Conservation (phyloP, 2,113 vertebrate species). For the Strix aluco region DNA sequence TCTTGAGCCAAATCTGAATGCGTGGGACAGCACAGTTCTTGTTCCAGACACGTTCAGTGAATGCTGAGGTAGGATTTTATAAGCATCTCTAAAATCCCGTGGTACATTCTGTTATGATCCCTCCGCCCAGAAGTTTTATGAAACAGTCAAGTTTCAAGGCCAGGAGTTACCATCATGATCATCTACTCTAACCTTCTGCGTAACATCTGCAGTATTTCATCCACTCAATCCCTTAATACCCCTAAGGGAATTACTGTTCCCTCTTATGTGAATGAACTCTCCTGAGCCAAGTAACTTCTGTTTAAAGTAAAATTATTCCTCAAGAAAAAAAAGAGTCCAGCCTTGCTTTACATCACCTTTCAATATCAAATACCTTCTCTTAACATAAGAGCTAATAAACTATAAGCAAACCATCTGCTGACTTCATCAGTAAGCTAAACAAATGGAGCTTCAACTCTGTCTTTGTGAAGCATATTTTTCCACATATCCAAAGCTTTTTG, state of each 20-base stretch:
- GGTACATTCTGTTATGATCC: background rate
- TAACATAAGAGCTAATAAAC: conserved; percentile 27
- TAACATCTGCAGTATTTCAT: conserved; percentile 12
- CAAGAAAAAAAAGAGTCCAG: background rate
- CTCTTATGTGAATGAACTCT: background rate
- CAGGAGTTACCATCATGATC: background rate
- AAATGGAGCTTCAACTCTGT: background rate
- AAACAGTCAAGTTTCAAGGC: conserved; percentile 17
- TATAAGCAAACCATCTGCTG: background rate
- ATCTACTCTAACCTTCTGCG: background rate
- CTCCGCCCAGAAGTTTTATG: conserved; percentile 25
- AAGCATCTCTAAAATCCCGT: background rate
- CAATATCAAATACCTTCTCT: conserved; percentile 19
- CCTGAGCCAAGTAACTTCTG: background rate
- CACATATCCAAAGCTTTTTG: background rate
- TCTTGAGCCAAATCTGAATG: background rate
- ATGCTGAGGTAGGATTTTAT: conserved; percentile 10
- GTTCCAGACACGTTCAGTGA: background rate
- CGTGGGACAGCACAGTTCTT: background rate
- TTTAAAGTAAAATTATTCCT: conserved; percentile 14
- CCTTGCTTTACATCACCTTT: conserved; percentile 41
- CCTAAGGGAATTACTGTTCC: background rate
- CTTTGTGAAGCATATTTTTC: conserved; percentile 21
- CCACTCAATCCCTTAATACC: background rate
- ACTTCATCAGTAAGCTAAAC: background rate